Base-by-base conservation (phyloP, 2,888 invertebrate species). In the Limulus polyphemus region DNA sequence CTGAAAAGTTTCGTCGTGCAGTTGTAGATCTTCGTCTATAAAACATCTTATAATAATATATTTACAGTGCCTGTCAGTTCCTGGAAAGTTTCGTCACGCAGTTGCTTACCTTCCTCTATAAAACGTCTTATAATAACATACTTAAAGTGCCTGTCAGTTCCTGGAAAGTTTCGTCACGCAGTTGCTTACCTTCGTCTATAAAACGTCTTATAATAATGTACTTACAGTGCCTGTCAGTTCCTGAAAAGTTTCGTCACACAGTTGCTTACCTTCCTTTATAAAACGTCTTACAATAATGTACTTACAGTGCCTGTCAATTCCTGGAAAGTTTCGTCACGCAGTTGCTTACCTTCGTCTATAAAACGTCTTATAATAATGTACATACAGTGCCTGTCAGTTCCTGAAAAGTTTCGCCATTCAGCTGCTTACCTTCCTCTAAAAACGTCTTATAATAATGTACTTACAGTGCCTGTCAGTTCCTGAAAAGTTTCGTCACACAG, bases 11-110 rank as follows among this genome's bases (percentile, higher is more conserved):
- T 68, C 69, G 46, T 68, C 68, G 50, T 68, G 69, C 55, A 67
- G 64, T 48, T 67, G 65, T n/a, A 64, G 59, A 47, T 67, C 65
- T 54, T 68, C 69, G 54, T 68, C 65, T 51, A n/a, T n/a, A n/a
- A n/a, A n/a, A n/a, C n/a, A n/a, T n/a, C n/a, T n/a, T n/a, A n/a
- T n/a, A n/a, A n/a, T n/a, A n/a, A n/a, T n/a, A n/a, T n/a, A n/a
- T n/a, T n/a, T 47, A 59, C 59, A 14, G 54, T 49, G 16, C 64
- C 66, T 32, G 62, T 55, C 46, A 68, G 54, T 47, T 68, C 68
- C 17, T 62, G 56, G 46, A 64, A 51, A 47, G 63, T 61, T 55
- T 68, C 69, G 46, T 68, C 68, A 48, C 69, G 69, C 55, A 67
- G 64, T 48, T 67, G 65, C 17, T 62, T 61, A 47, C 65, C 65